phyloP scores from a whole-genome alignment of 2,888 invertebrate species.

The Lamellibrachia columna region DNA sequence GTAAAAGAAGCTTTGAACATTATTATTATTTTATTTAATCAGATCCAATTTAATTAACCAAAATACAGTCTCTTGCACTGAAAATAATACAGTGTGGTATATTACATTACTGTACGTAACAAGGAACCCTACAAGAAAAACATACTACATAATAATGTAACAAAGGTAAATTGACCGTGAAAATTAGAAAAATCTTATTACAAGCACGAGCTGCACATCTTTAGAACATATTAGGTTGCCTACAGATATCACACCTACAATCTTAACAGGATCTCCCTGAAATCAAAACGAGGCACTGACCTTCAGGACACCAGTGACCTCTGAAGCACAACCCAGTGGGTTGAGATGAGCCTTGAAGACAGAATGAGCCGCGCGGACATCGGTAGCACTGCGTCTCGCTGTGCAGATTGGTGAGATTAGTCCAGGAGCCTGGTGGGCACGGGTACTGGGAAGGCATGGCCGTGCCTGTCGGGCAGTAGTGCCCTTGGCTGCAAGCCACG shows the following conservation, averaged over 20 bases:
- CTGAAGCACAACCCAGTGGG: slow-evolving; percentile 53
- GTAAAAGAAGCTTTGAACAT: too few relatives aligned
- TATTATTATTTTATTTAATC: too few relatives aligned
- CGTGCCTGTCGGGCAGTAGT: slow-evolving; percentile 60
- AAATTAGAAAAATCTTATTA: too few relatives aligned
- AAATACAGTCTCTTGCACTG: too few relatives aligned
- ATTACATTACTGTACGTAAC: too few relatives aligned
- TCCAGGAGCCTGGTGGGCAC: slow-evolving; percentile 60
- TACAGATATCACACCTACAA: background rate
- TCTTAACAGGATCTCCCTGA: background rate
- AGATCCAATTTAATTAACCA: too few relatives aligned
- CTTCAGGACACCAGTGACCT: slow-evolving; percentile 61
- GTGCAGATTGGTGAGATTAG: slow-evolving; percentile 57
- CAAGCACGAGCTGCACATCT: too few relatives aligned
- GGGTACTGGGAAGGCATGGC: slow-evolving; percentile 52
- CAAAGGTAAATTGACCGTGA: too few relatives aligned
- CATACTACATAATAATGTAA: too few relatives aligned
- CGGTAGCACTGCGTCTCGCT: slow-evolving; percentile 53
- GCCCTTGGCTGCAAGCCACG: slow-evolving; percentile 55
- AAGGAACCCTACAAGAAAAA: too few relatives aligned
- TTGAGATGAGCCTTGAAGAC: slow-evolving; percentile 53
- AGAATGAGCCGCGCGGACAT: slow-evolving; percentile 59
- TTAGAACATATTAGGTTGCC: background rate
- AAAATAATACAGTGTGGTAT: too few relatives aligned
- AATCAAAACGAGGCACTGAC: slow-evolving; percentile 38